phyloP scores from a whole-genome alignment of 2,113 vertebrate species.

The Sinocyclocheilus grahami region DNA sequence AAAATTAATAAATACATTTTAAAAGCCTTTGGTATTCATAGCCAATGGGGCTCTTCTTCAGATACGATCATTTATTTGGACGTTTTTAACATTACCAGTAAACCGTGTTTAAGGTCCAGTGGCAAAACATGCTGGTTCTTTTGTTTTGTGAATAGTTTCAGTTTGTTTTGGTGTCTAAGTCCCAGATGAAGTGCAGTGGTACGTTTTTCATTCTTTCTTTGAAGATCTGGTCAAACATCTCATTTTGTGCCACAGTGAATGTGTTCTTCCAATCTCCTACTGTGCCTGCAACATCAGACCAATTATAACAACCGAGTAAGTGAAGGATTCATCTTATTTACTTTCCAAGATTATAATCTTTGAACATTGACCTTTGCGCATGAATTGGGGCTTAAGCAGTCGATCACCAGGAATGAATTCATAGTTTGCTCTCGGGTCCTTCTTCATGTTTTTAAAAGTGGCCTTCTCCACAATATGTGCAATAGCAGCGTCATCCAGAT shows the following conservation, averaged over 20 bases:
- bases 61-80: no score
- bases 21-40: no score
- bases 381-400: conserved; percentile 61
- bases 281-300: conserved; percentile 56
- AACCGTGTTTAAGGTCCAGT: neutral
- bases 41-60: no score
- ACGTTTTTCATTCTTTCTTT: conserved; percentile 62
- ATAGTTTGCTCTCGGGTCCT: conserved; percentile 71
- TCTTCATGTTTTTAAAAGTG: conserved; percentile 71
- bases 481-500: conserved; percentile 61
- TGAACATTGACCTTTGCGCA: conserved; percentile 67
- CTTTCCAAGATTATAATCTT: neutral
- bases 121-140: neutral
- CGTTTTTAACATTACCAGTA: no score
- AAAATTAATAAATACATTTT: no score
- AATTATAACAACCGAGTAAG: neutral
- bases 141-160: neutral
- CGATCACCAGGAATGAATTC: conserved; percentile 58
- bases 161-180: conserved; percentile 35
- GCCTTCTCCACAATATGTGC: conserved; percentile 64
- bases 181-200: conserved; percentile 64
- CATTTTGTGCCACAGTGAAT: conserved; percentile 67
- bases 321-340: neutral
- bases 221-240: conserved; percentile 63
- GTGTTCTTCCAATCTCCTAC: conserved; percentile 72